Evolutionary conservation across 2,797 vertebrate species (phyloP).

Genomic region (Periparus ater): DNA sequence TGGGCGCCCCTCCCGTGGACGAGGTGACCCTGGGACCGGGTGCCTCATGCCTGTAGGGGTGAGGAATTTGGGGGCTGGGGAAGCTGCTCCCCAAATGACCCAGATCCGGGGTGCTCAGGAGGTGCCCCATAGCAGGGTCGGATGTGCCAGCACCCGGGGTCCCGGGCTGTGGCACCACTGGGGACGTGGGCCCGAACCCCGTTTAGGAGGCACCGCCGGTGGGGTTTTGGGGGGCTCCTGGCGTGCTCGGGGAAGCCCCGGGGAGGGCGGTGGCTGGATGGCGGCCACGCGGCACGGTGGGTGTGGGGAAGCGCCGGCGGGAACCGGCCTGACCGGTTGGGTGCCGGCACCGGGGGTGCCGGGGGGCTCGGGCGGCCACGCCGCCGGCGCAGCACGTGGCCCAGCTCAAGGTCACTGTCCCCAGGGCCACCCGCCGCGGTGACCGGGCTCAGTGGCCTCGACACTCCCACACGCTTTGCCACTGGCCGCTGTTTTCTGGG

Average conservation of each 20-base stretch:
- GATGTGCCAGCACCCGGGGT: background rate
- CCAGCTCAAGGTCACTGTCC: constrained; percentile 28
- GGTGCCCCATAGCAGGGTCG: background rate
- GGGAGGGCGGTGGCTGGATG: background rate
- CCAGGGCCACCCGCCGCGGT: background rate
- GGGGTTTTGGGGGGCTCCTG: background rate
- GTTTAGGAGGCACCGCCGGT: rapidly evolving
- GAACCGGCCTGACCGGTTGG: constrained; percentile 51
- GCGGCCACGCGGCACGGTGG: background rate
- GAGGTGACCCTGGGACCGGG: rapidly evolving
- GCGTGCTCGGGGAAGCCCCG: background rate
- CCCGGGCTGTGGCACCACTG: rapidly evolving
- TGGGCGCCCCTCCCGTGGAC: background rate
- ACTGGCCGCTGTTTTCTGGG: no score
- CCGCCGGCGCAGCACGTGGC: background rate
- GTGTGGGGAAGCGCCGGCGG: background rate
- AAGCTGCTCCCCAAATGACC: background rate
- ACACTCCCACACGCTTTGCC: background rate
- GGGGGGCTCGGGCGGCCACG: background rate
- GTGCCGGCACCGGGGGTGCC: background rate
- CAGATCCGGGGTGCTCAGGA: no score
- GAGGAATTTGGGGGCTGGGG: background rate
- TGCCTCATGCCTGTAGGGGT: background rate
- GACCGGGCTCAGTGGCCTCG: background rate
- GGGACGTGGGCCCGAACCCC: background rate